phyloP scores from a whole-genome alignment of 92 coral and sea anemone genomes.

The Paramuricea clavata region DNA sequence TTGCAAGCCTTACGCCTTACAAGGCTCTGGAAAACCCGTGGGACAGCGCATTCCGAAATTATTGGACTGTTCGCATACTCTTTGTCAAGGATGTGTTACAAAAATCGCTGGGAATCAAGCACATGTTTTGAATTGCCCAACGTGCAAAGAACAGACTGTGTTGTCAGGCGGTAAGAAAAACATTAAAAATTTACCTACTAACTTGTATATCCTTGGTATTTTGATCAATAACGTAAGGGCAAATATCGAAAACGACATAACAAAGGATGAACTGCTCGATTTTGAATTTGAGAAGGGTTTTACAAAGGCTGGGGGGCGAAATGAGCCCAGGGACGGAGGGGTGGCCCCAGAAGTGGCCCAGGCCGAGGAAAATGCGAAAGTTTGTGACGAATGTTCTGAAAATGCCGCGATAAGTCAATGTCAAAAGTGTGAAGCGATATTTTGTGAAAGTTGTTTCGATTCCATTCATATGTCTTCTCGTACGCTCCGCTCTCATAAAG shows the following conservation, averaged over 20 bases:
- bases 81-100: conserved; percentile 84
- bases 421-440: conserved; percentile 86
- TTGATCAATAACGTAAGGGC: conserved; percentile 78
- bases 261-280: conserved; percentile 15
- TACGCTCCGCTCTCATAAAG: conserved; percentile 81
- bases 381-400: conserved; percentile 92
- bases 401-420: conserved; percentile 82
- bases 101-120: conserved; percentile 80
- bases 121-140: conserved; percentile 78
- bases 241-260: conserved; percentile 71
- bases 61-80: conserved; percentile 92
- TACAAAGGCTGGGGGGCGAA: neutral
- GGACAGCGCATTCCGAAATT: conserved; percentile 79
- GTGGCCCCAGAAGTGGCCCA: neutral
- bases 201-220: conserved; percentile 82
- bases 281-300: conserved; percentile 24
- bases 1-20: conserved; percentile 83
- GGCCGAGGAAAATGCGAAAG: too few relatives aligned
- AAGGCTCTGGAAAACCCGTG: conserved; percentile 76
- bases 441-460: conserved; percentile 84
- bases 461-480: conserved; percentile 89
- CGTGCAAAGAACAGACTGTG: conserved; percentile 73
- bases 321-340: neutral
- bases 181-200: conserved; percentile 74
- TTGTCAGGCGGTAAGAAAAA: conserved; percentile 81